These are phyloP conservation scores for Neomorphus geoffroyi DNA, from an alignment of 2,797 vertebrate species.

Conservation along the genomic window DNA sequence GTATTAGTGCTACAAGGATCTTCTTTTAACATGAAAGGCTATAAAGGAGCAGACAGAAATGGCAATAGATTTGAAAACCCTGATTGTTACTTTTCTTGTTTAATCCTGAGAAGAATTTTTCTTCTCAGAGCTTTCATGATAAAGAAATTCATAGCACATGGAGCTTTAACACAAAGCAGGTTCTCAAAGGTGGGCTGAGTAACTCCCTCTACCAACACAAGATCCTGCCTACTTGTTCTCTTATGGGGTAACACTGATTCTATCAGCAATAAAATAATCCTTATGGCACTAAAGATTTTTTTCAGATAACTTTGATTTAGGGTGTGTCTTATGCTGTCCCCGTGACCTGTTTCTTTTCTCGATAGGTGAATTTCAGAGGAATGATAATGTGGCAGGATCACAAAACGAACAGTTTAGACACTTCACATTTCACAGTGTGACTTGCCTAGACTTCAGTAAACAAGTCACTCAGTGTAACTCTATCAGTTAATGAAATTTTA, in stretches of 20 bases:
- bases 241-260: accelerated
- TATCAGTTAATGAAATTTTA: neutral
- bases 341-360: neutral
- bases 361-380: neutral
- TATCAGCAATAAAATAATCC: neutral
- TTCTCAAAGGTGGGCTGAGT: neutral
- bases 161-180: neutral
- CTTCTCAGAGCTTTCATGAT: neutral
- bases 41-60: neutral
- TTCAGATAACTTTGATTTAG: neutral
- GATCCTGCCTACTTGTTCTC: neutral
- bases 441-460: neutral
- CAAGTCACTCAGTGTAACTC: neutral
- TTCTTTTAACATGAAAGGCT: neutral
- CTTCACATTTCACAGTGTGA: neutral
- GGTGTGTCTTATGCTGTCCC: neutral
- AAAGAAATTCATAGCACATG: accelerated
- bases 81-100: neutral
- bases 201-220: neutral
- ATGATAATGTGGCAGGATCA: neutral
- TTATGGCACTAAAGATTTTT: neutral
- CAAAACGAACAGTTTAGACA: neutral
- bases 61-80: neutral
- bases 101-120: neutral
- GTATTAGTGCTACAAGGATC: too few species aligned